phyloP scores from a whole-genome alignment of 1,140 invertebrate genomes.

The Drosophila nigromelanica region DNA sequence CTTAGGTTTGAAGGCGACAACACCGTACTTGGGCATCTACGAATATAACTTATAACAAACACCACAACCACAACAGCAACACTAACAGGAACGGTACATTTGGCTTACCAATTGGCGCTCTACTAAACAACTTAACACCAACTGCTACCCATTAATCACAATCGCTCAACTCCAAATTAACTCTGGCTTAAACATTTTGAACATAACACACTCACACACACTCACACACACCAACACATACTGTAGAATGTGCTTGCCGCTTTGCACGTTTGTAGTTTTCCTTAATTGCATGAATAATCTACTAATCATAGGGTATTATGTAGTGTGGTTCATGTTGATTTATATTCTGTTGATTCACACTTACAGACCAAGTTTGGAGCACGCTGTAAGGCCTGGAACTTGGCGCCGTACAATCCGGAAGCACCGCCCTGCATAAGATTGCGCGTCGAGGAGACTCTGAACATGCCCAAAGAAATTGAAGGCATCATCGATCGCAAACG shows the following conservation, averaged over 20 bases:
- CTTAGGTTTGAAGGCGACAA: slow-evolving; percentile 41
- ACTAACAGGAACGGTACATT: slow-evolving; percentile 22
- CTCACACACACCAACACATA: slow-evolving; percentile 19
- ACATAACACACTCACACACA: slow-evolving; percentile 18
- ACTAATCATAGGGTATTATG: background rate
- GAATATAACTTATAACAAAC: slow-evolving; percentile 21
- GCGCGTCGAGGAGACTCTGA: slow-evolving; percentile 86
- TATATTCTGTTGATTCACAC: slow-evolving; percentile 13
- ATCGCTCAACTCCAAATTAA: slow-evolving; percentile 20
- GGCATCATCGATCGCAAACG: slow-evolving; percentile 74
- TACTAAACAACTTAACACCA: no score
- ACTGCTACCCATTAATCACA: slow-evolving; percentile 2
- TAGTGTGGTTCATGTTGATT: background rate
- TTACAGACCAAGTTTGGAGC: slow-evolving; percentile 89
- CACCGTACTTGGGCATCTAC: slow-evolving; percentile 12
- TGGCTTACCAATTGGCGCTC: slow-evolving; percentile 31
- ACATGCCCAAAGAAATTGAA: slow-evolving; percentile 67
- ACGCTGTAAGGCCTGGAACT: slow-evolving; percentile 88
- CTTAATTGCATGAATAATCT: slow-evolving; percentile 11
- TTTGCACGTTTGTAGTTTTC: slow-evolving; percentile 57
- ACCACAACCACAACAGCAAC: slow-evolving; percentile 32
- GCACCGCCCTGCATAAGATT: slow-evolving; percentile 86
- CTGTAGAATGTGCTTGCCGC: slow-evolving; percentile 34
- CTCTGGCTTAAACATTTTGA: background rate
- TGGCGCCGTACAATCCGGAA: slow-evolving; percentile 86